phyloP scores from a whole-genome alignment of 2,888 invertebrate genomes.

The Siphlonurus alternatus region DNA sequence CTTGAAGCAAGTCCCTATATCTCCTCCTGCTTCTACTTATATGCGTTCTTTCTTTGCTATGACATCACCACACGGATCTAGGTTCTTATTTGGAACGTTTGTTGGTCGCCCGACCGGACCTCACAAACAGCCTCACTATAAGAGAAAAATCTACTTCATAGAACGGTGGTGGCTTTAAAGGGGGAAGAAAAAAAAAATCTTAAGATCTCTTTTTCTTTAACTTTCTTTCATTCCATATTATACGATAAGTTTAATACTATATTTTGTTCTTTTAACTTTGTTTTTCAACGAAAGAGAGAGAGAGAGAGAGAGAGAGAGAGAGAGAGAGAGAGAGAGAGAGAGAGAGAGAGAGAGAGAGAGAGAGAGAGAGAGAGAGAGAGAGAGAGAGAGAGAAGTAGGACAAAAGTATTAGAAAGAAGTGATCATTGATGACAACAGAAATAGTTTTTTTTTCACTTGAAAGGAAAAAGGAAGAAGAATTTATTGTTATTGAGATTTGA shows the following conservation, averaged over 20 bases:
- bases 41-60: too few relatives aligned
- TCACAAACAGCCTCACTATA: too few relatives aligned
- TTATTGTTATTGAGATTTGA: neutral
- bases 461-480: neutral
- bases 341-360: neutral
- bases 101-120: too few relatives aligned
- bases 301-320: neutral
- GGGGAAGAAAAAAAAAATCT: too few relatives aligned
- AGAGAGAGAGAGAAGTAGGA: neutral
- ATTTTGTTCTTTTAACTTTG: neutral
- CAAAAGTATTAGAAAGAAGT: neutral
- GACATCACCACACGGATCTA: too few relatives aligned
- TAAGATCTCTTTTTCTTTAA: neutral
- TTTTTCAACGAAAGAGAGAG: neutral
- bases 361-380: neutral
- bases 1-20: too few relatives aligned
- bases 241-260: neutral
- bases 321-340: neutral
- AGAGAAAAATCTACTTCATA: too few relatives aligned
- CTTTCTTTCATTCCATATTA: neutral
- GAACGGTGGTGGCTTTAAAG: too few relatives aligned
- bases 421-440: neutral
- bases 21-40: too few relatives aligned
- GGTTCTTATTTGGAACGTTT: too few relatives aligned
- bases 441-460: too few relatives aligned